A percentile compares a stretch with the other conserved stretches of the same genome.
phyloP scores from a whole-genome alignment of 1,140 invertebrate species.

The Paraescarpia echinospica region DNA sequence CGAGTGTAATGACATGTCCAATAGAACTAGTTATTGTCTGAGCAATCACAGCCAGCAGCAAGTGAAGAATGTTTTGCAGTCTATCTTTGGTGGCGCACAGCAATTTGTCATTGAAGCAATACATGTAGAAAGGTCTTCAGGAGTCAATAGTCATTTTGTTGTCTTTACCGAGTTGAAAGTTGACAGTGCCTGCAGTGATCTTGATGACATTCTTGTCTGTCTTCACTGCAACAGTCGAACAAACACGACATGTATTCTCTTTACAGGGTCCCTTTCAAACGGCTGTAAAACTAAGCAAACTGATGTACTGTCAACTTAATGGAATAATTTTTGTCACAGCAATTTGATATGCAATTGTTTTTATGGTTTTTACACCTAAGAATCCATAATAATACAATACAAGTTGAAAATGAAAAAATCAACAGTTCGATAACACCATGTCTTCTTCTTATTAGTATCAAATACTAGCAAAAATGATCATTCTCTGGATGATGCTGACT shows the following conservation, averaged over 20 bases:
- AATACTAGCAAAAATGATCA: background rate
- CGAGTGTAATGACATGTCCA: background rate
- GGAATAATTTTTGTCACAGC: background rate
- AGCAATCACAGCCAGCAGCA: background rate
- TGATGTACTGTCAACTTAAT: background rate
- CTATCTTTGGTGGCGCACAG: background rate
- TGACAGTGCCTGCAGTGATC: background rate
- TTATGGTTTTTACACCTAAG: background rate
- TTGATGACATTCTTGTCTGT: background rate
- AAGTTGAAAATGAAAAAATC: background rate
- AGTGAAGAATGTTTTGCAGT: background rate
- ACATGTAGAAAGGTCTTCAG: background rate
- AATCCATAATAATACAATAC: background rate
- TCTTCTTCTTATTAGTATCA: background rate
- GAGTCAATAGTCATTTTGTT: background rate
- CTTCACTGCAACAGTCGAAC: background rate
- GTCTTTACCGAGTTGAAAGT: background rate
- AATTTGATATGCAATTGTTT: background rate
- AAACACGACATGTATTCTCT: background rate
- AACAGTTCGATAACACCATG: background rate
- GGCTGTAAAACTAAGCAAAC: background rate
- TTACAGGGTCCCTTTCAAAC: background rate
- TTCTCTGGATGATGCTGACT: no score
- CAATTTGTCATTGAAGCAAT: background rate
- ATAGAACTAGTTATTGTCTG: background rate